Percentiles rank a stretch among this genome's conserved stretches.
Conservation (phyloP, 2,888 invertebrate genomes). For the Clanis bilineata region DNA sequence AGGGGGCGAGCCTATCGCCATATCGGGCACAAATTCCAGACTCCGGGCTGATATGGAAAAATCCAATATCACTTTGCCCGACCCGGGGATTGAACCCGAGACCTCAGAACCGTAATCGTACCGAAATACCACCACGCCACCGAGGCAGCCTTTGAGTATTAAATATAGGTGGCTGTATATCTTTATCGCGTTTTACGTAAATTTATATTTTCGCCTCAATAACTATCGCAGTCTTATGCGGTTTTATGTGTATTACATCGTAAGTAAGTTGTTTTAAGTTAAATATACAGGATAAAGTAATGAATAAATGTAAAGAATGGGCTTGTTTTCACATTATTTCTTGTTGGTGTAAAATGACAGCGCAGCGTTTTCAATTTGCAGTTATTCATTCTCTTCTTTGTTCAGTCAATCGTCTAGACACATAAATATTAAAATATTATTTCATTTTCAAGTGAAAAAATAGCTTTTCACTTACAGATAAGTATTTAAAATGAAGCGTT, state of each 20-base stretch:
- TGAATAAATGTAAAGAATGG: not conserved
- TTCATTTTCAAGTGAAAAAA: not conserved
- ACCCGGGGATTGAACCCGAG: too few species aligned
- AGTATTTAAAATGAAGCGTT: not conserved
- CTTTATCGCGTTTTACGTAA: too few species aligned
- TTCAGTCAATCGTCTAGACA: not conserved
- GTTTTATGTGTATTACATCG: not conserved
- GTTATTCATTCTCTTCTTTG: conserved; percentile 3
- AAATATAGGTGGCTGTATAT: too few species aligned
- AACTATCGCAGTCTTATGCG: not conserved
- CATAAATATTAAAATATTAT: conserved; percentile 1
- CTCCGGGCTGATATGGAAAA: too few species aligned
- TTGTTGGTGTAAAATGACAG: not conserved
- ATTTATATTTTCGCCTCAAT: too few species aligned
- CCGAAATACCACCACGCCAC: too few species aligned
- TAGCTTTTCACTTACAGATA: not conserved
- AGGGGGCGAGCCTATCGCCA: too few species aligned
- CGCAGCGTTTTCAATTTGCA: conserved; percentile 5
- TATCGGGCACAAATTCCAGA: too few species aligned
- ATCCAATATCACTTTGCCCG: too few species aligned
- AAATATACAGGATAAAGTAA: not conserved
- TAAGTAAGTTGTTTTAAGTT: not conserved
- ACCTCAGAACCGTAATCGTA: too few species aligned
- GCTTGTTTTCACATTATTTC: not conserved
- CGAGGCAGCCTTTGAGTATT: too few species aligned